phyloP scores from a whole-genome alignment of 1,140 invertebrate species.

The Hypothenemus hampei region DNA sequence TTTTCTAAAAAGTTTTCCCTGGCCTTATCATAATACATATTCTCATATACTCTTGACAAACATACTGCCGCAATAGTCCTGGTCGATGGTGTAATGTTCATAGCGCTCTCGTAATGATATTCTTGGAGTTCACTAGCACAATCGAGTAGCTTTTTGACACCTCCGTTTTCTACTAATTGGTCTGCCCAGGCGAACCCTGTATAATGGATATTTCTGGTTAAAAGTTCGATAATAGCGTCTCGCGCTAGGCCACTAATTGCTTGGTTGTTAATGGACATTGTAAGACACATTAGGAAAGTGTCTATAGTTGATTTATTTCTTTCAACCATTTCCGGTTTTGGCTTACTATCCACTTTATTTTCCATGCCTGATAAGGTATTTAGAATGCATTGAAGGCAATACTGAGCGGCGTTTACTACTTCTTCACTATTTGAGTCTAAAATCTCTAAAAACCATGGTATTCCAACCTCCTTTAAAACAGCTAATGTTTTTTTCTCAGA shows the following conservation, averaged over 20 bases:
- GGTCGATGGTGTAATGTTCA: constrained; percentile 83
- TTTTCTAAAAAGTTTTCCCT: constrained; percentile 70
- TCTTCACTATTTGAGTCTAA: constrained; percentile 68
- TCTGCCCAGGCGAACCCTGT: constrained; percentile 81
- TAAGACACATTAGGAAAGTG: constrained; percentile 70
- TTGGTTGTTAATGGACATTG: constrained; percentile 73
- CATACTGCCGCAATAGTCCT: constrained; percentile 81
- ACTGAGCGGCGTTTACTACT: constrained; percentile 74
- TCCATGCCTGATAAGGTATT: constrained; percentile 77
- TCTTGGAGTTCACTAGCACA: constrained; percentile 87
- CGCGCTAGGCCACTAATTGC: constrained; percentile 76
- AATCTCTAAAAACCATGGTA: constrained; percentile 79
- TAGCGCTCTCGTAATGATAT: constrained; percentile 84
- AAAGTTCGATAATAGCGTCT: constrained; percentile 85
- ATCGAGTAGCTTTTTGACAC: constrained; percentile 66
- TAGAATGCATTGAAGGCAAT: constrained; percentile 70
- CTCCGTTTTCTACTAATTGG: constrained; percentile 64
- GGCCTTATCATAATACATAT: constrained; percentile 87
- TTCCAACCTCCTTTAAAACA: constrained; percentile 67
- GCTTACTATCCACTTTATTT: constrained; percentile 69
- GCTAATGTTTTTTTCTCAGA: constrained; percentile 58
- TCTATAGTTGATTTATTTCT: constrained; percentile 77
- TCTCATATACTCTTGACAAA: constrained; percentile 84
- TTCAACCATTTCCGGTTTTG: constrained; percentile 63
- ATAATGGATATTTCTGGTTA: constrained; percentile 88